Evolutionary conservation across 2,797 vertebrate species (phyloP).

Genomic region (Cacajao melanocephalus): DNA sequence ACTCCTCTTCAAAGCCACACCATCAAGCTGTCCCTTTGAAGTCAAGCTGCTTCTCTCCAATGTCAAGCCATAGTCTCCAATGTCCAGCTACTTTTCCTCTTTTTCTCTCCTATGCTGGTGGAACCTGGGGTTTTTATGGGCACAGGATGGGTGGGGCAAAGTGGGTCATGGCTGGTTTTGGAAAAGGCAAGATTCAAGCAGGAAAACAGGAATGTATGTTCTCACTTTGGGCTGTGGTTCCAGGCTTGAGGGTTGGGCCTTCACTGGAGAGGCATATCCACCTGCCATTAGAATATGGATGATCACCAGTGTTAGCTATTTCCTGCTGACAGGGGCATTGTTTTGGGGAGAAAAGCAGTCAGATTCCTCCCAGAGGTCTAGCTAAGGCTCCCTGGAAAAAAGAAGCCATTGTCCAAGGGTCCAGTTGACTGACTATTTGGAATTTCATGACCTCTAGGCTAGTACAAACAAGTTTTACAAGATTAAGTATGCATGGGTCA

Average conservation of each 20-base stretch:
- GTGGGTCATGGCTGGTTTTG: neutral
- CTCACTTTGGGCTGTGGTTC: neutral
- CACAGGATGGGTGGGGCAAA: neutral
- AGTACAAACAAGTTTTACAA: neutral
- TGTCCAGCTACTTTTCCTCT: neutral
- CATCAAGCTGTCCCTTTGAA: neutral
- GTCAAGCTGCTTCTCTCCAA: neutral
- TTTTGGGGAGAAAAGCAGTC: neutral
- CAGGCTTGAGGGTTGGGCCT: neutral
- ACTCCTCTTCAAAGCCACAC: neutral
- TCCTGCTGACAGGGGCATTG: neutral
- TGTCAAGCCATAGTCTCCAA: neutral
- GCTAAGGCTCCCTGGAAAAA: neutral
- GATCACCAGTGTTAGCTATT: neutral
- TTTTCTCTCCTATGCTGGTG: neutral
- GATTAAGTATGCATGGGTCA: neutral
- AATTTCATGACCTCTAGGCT: neutral
- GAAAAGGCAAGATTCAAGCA: neutral
- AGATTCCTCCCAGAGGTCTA: neutral
- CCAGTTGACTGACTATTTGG: neutral
- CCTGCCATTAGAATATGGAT: neutral
- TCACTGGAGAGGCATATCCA: rapidly evolving
- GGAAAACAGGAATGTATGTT: neutral
- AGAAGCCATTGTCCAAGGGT: neutral
- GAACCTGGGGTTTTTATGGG: neutral